Base-by-base conservation (phyloP, 2,113 vertebrate genomes). In the Corythornis vintsioides region DNA sequence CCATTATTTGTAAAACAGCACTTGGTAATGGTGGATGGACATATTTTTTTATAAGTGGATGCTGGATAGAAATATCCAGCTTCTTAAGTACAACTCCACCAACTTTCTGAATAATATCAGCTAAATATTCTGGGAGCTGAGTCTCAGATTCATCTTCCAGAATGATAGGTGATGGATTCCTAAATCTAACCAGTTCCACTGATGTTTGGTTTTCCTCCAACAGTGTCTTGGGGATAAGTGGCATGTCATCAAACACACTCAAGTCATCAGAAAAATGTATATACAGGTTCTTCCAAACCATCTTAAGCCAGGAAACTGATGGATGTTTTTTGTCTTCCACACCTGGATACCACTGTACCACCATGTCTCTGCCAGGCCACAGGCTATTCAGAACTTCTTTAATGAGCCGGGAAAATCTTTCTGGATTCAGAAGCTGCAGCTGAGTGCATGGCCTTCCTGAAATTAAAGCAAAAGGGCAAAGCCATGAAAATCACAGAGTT, bases 211-310 rank as follows among this genome's bases (percentile, higher is more conserved):
- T 96, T 95, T 99, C 98, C 73, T 98, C 97, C 26, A 99, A 97
- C 61, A 96, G 90, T 25, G 97, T 97, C 96, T 97, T 98, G 73
- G 99, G 99, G 78, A 99, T 98, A 95, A 99, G 99, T 8, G 99
- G 99, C 98, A 99, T 98, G 87, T 99, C 99, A 96, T 99, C 99
- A 97, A 99, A 99, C 29, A 97, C 95, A 89, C 98, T 98, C 91
- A 99, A 92, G 92, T 99, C 99, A 92, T 99, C 98, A 80, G 99
- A 90, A 98, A 99, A 99, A 97, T 99, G 94, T 82, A 99, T 98
- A 66, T 99, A 99, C 4, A 99, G 97, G 96, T 99, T 98, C 95
- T 98, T 99, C 99, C 99, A 99, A 91, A 99, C 97, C 97, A 98
- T 98, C 94, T 98, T 99, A 61, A 99, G 96, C 99, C 99, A 99